phyloP scores from a whole-genome alignment of 2,113 vertebrate genomes.

The Apus apus region DNA sequence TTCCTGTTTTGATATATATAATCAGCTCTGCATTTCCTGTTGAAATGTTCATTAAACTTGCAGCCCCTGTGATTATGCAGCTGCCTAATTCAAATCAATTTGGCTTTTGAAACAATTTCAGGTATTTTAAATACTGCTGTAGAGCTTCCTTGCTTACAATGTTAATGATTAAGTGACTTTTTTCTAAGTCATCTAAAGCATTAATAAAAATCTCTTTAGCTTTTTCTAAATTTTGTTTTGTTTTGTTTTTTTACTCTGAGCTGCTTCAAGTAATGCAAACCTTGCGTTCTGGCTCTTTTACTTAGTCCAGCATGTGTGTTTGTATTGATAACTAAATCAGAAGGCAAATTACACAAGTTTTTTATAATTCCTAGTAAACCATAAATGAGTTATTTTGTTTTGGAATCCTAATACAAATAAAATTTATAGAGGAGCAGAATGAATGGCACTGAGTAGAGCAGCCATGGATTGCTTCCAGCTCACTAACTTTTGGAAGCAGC shows the following conservation, averaged over 20 bases:
- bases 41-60: slow-evolving; percentile 73
- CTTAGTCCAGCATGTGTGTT: background rate
- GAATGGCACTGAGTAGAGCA: background rate
- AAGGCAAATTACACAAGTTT: background rate
- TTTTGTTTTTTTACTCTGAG: background rate
- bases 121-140: slow-evolving; percentile 67
- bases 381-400: slow-evolving; percentile 3
- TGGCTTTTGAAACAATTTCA: slow-evolving; percentile 64
- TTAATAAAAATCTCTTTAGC: slow-evolving; percentile 39
- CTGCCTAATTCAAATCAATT: slow-evolving; percentile 73
- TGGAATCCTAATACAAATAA: background rate
- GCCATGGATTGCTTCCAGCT: background rate
- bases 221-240: background rate
- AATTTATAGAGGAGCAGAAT: background rate
- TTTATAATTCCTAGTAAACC: slow-evolving; percentile 1
- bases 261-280: background rate
- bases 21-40: slow-evolving; percentile 70
- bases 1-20: slow-evolving; percentile 68
- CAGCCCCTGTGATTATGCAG: slow-evolving; percentile 71
- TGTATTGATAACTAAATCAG: slow-evolving; percentile 23
- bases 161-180: slow-evolving; percentile 64
- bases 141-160: slow-evolving; percentile 70
- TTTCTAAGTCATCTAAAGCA: slow-evolving; percentile 36
- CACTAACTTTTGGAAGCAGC: background rate
- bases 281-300: slow-evolving; percentile 9